Evolutionary conservation across 2,113 vertebrate species (phyloP).

Genomic region (Patagioenas fasciata): DNA sequence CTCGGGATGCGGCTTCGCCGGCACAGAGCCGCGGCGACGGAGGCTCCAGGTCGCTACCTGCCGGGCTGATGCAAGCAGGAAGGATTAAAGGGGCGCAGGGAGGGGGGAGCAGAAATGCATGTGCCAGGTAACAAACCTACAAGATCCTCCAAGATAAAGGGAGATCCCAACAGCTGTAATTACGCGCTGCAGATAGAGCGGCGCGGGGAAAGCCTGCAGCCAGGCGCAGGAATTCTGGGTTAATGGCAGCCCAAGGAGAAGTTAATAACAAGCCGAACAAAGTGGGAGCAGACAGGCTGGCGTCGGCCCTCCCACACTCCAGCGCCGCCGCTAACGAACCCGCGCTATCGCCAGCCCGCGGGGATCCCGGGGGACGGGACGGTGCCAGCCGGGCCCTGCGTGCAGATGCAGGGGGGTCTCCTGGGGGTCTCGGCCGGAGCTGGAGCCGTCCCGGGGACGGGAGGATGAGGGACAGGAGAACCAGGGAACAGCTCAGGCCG

Average conservation of each 20-base stretch:
- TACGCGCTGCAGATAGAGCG: constrained; percentile 57
- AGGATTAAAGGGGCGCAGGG: constrained; percentile 8
- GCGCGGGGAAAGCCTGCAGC: constrained; percentile 64
- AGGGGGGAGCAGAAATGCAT: background rate
- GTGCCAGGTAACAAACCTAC: constrained; percentile 62
- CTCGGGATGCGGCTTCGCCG: background rate
- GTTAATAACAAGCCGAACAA: constrained; percentile 71
- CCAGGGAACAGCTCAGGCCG: background rate
- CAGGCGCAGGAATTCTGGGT: constrained; percentile 60
- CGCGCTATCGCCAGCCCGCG: background rate
- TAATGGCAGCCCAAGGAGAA: constrained; percentile 71
- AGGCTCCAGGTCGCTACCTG: background rate
- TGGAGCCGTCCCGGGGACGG: too few species aligned
- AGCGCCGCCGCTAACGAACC: background rate
- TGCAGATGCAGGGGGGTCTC: too few species aligned
- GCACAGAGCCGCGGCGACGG: fast-evolving
- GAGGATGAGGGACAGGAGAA: background rate
- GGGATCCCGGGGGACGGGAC: too few species aligned
- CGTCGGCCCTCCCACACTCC: constrained; percentile 73
- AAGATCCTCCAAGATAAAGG: constrained; percentile 62
- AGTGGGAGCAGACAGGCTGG: constrained; percentile 71
- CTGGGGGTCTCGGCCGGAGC: too few species aligned
- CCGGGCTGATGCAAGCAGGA: background rate
- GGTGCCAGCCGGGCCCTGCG: too few species aligned
- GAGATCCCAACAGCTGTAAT: constrained; percentile 69